Evolutionary conservation across 2,797 vertebrate genomes (phyloP).

Genomic region (Acipenser ruthenus): DNA sequence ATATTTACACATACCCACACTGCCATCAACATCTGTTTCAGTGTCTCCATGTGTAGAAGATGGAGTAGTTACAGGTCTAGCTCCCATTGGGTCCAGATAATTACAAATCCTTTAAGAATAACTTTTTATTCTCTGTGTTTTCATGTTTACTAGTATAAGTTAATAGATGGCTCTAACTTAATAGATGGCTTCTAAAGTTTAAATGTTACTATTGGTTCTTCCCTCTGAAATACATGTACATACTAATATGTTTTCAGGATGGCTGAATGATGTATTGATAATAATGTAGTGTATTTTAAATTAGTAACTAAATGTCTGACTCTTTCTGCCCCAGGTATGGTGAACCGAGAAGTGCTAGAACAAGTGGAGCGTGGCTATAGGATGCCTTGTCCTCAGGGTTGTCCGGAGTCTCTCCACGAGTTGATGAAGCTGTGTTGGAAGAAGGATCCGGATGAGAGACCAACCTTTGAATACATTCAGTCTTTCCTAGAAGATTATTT

Average conservation of each 20-base stretch:
- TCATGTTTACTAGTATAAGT: background rate
- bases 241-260: background rate
- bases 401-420: constrained; percentile 87
- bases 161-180: too few relatives aligned
- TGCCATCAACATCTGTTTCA: too few relatives aligned
- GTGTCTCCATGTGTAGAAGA: too few relatives aligned
- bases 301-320: background rate
- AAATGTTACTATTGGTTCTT: background rate
- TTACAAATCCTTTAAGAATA: background rate
- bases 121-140: background rate
- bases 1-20: too few relatives aligned
- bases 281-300: background rate
- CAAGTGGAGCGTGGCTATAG: constrained; percentile 91
- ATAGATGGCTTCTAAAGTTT: too few relatives aligned
- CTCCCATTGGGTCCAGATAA: background rate
- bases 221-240: background rate
- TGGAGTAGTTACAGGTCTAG: too few relatives aligned
- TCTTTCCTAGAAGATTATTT: constrained; percentile 96
- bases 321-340: constrained; percentile 68
- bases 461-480: constrained; percentile 93
- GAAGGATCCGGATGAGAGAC: constrained; percentile 90
- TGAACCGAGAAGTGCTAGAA: constrained; percentile 89
- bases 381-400: constrained; percentile 91
- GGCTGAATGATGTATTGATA: background rate
- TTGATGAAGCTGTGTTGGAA: constrained; percentile 96